These are phyloP conservation scores for Ichneumoninae sp. DNA, from an alignment of 2,888 invertebrate genomes.

Conservation along the genomic window DNA sequence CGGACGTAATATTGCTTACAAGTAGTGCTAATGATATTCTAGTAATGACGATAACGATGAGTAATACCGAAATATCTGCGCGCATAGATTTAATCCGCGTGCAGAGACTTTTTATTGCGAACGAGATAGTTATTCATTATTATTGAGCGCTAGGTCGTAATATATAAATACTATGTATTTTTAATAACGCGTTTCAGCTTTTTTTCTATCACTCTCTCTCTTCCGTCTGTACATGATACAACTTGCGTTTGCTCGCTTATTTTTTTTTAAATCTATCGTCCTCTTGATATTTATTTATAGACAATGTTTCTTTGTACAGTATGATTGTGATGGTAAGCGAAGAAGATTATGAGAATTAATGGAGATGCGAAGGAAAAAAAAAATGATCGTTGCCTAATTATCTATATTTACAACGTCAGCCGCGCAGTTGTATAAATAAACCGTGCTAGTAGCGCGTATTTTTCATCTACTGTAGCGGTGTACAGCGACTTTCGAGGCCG, in stretches of 20 bases:
- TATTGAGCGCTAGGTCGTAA: conserved; percentile 41
- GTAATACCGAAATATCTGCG: conserved; percentile 15
- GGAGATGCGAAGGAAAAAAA: background rate
- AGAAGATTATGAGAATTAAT: conserved; percentile 22
- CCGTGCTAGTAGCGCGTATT: conserved; percentile 27
- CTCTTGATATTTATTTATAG: conserved; percentile 31
- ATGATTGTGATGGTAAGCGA: conserved; percentile 13
- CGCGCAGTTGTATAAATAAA: conserved; percentile 61
- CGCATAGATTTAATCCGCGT: background rate
- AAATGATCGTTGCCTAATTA: conserved; percentile 41
- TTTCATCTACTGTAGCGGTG: background rate
- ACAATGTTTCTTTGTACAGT: conserved; percentile 35
- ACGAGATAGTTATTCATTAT: conserved; percentile 38
- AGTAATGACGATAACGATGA: conserved; percentile 19
- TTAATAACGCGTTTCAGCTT: conserved; percentile 20
- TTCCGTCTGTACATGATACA: conserved; percentile 26
- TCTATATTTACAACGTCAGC: conserved; percentile 57
- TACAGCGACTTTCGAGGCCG: conserved; percentile 8
- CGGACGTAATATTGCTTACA: conserved; percentile 19
- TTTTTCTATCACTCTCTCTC: background rate
- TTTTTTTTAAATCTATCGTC: background rate
- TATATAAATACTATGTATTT: conserved; percentile 8
- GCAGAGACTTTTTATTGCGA: conserved; percentile 28
- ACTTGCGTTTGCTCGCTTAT: background rate
- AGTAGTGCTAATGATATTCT: conserved; percentile 12